Evolutionary conservation across 2,113 vertebrate species (phyloP), one percentile per base, ranked within the genome.

Genomic region (Fregata magnificens): DNA sequence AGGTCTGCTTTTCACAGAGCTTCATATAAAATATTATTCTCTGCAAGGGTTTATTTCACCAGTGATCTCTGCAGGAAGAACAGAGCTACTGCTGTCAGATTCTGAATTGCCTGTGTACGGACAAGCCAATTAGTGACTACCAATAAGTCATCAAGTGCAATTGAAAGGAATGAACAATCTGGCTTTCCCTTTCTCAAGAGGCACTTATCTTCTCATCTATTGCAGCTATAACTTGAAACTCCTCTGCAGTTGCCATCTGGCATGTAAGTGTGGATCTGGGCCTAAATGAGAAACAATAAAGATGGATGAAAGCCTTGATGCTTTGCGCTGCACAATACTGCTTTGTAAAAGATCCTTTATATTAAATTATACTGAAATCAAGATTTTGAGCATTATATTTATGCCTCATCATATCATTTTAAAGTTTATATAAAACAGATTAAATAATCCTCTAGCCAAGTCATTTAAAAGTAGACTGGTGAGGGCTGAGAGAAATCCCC

Each of bases 201-300:
- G 49, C 93, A 83, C 80, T 97, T 87, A 96, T 88, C 80, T 77
- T 62, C 88, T 69, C 47, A 84, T 95, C 95, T 88, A 90, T 31
- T 93, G 87, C 34, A 47, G 82, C 78, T 91, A 89, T 86, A 97
- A 84, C 92, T 92, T 96, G 86, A 96, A 96, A 94, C 94, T 95
- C 32, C 59, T 96, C 89, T 91, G 84, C 86, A 95, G 85, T 62
- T 97, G 91, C 96, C 97, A 97, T 97, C 93, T 93, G 84, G 88
- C 86, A 95, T 65, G 32, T 53, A 77, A 95, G 79, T 17, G 77
- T 85, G 82, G 86, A 95, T 82, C 92, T 93, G 91, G 81, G 91
- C 94, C 84, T 88, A 93, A 98, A 95, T 34, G 42, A 88, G 83
- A 95, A 95, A 92, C 94, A 95, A 96, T 97, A 92, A 98, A 96